These are phyloP conservation scores for Decapterus maruadsi DNA, from an alignment of 2,797 vertebrate species.

Conservation along the genomic window DNA sequence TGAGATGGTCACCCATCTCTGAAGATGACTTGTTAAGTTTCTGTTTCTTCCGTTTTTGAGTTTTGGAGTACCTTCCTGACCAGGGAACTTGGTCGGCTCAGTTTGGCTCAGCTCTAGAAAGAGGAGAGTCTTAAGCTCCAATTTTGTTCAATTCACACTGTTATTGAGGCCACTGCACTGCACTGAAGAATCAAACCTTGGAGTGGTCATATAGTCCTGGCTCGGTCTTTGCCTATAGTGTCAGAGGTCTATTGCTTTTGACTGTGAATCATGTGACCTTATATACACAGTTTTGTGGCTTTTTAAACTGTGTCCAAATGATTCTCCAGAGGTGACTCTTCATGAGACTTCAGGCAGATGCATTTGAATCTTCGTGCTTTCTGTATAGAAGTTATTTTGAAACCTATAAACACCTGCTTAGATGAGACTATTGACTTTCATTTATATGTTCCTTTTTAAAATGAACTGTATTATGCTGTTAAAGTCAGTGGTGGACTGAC, in stretches of 20 bases:
- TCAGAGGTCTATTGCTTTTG: neutral
- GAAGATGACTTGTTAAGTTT: neutral
- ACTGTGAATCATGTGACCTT: neutral
- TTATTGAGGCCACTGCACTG: neutral
- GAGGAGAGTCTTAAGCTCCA: neutral
- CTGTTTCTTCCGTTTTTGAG: neutral
- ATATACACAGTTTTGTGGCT: neutral
- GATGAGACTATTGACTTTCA: neutral
- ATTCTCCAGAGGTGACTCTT: neutral
- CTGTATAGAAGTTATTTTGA: neutral
- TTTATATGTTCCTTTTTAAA: neutral
- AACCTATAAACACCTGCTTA: neutral
- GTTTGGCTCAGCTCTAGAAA: neutral
- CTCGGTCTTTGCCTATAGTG: too few species aligned
- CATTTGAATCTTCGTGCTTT: too few species aligned
- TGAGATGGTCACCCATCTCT: neutral
- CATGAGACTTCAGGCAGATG: too few species aligned
- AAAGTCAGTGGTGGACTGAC: neutral
- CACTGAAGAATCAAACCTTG: neutral
- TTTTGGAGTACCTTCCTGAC: neutral
- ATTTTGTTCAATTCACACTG: neutral
- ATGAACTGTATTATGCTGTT: neutral
- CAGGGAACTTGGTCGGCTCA: neutral
- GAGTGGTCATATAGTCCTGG: neutral
- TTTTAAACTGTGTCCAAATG: neutral